phyloP scores from a whole-genome alignment of 1,140 invertebrate genomes.

The Tetranychus cinnabarinus region DNA sequence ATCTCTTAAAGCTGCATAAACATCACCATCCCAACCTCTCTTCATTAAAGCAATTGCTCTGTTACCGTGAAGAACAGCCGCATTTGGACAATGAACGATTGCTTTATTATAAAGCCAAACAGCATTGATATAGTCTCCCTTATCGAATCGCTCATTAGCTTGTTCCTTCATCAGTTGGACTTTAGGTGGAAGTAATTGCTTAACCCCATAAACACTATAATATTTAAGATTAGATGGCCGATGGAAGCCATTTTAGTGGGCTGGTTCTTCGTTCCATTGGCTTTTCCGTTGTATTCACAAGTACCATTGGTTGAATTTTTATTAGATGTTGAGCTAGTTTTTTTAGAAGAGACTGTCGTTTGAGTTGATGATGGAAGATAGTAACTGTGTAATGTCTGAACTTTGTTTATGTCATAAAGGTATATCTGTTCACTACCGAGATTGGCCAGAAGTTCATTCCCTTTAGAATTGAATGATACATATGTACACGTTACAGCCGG shows the following conservation, averaged over 20 bases:
- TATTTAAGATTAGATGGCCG: background rate
- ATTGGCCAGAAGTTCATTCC: slow-evolving; percentile 73
- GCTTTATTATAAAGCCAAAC: slow-evolving; percentile 58
- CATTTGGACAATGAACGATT: slow-evolving; percentile 36
- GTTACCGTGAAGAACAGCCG: slow-evolving; percentile 57
- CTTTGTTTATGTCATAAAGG: slow-evolving; percentile 41
- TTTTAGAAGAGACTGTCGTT: background rate
- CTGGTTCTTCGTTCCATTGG: background rate
- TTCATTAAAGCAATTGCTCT: slow-evolving; percentile 67
- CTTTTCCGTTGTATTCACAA: background rate
- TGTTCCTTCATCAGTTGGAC: slow-evolving; percentile 35
- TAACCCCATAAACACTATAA: background rate
- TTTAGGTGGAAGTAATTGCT: slow-evolving; percentile 21
- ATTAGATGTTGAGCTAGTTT: background rate
- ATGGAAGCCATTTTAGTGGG: background rate
- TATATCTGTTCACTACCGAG: slow-evolving; percentile 87
- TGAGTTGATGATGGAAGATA: no score
- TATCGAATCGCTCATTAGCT: slow-evolving; percentile 52
- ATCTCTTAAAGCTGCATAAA: slow-evolving; percentile 69
- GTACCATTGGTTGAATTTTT: background rate
- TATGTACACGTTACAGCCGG: slow-evolving; percentile 53
- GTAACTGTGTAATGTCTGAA: no score
- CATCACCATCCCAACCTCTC: slow-evolving; percentile 55
- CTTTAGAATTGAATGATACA: slow-evolving; percentile 68
- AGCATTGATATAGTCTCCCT: slow-evolving; percentile 41